Evolutionary conservation across 2,888 invertebrate species (phyloP).

Genomic region (Scrobipalpa atriplicella): DNA sequence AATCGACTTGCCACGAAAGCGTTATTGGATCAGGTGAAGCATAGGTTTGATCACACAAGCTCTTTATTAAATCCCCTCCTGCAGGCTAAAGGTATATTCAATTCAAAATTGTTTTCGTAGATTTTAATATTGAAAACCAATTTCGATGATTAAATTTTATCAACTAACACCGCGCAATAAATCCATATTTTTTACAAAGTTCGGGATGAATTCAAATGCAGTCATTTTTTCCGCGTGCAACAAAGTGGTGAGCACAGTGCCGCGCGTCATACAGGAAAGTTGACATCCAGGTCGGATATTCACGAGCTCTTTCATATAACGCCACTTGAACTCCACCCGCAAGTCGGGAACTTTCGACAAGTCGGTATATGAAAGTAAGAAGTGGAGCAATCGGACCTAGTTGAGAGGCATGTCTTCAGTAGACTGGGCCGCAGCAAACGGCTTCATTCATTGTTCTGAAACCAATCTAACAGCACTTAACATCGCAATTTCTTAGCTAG

Average conservation of each 20-base stretch:
- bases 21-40: slow-evolving; percentile 7
- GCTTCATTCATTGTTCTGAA: slow-evolving; percentile 44
- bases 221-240: slow-evolving; percentile 48
- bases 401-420: slow-evolving; percentile 28
- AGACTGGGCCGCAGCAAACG: slow-evolving; percentile 36
- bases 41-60: not conserved
- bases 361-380: slow-evolving; percentile 58
- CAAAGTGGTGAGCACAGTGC: slow-evolving; percentile 46
- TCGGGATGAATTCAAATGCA: slow-evolving; percentile 50
- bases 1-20: slow-evolving; percentile 21
- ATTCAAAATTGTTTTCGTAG: slow-evolving; percentile 21
- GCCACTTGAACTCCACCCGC: slow-evolving; percentile 57
- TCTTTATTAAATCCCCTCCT: not conserved
- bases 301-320: slow-evolving; percentile 60
- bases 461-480: slow-evolving; percentile 41
- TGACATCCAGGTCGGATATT: slow-evolving; percentile 50
- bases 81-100: not conserved
- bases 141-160: slow-evolving; percentile 58
- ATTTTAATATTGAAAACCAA: slow-evolving; percentile 50
- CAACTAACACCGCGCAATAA: slow-evolving; percentile 60
- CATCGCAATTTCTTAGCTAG: slow-evolving; percentile 35
- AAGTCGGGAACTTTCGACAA: slow-evolving; percentile 61
- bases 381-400: slow-evolving; percentile 52
- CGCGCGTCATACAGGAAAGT: slow-evolving; percentile 48
- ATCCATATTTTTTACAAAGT: slow-evolving; percentile 46